Percentiles rank a stretch among this genome's conserved stretches.
Conservation (phyloP, 2,797 vertebrate species). For the Pristis pectinata region DNA sequence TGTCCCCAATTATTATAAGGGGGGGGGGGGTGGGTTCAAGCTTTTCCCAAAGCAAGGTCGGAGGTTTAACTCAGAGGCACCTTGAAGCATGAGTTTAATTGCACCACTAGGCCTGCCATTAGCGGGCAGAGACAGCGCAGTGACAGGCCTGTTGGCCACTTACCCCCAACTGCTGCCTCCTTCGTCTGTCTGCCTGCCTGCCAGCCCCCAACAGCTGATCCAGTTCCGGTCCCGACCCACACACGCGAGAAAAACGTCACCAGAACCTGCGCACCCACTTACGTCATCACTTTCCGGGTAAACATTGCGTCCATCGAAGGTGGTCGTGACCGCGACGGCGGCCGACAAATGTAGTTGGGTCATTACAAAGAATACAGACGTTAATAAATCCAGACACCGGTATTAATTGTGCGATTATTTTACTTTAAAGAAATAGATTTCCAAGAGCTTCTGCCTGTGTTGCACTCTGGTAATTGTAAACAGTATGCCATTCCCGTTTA, state of each 20-base stretch:
- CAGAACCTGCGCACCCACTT: background rate
- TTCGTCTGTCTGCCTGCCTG: background rate
- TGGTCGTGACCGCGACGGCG: background rate
- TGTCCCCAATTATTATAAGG: background rate
- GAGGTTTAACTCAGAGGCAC: background rate
- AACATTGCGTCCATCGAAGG: background rate
- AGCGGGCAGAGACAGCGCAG: background rate
- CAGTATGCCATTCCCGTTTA: background rate
- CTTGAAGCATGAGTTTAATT: background rate
- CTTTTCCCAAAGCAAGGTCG: background rate
- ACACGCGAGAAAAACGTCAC: background rate
- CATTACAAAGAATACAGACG: background rate
- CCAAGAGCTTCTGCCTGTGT: no score
- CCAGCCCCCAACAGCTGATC: background rate
- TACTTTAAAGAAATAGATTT: background rate
- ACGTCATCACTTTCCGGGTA: conserved; percentile 1
- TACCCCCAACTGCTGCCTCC: background rate
- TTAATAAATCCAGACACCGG: background rate
- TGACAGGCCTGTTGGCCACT: background rate
- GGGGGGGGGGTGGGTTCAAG: background rate
- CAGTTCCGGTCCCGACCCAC: background rate
- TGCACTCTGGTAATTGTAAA: background rate
- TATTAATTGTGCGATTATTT: background rate
- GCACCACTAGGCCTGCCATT: no score
- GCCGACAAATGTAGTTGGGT: background rate